Conservation (phyloP, 2,888 invertebrate species). For the Tenodera sinensis region DNA sequence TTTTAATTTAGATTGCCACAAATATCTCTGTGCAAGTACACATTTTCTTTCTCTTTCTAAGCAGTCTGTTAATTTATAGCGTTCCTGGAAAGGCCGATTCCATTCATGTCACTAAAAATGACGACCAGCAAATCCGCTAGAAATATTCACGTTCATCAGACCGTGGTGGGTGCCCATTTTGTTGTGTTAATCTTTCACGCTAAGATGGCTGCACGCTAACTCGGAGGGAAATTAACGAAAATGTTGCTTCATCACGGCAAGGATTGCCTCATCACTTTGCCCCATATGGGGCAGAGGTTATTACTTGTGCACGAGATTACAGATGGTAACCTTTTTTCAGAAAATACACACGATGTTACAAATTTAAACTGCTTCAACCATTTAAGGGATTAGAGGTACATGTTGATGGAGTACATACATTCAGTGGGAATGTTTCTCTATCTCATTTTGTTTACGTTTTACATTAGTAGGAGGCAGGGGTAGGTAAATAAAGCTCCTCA, state of each 20-base stretch:
- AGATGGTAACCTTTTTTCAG: background rate
- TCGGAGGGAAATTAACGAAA: background rate
- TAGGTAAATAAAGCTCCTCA: no score
- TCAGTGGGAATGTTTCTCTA: no score
- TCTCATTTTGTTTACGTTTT: no score
- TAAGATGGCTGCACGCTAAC: background rate
- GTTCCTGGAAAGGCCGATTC: background rate
- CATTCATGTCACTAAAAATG: background rate
- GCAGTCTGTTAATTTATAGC: background rate
- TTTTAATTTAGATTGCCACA: no score
- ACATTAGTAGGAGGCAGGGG: no score
- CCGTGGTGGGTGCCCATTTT: background rate
- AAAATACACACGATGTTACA: background rate
- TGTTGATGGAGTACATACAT: no score
- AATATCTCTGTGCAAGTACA: no score
- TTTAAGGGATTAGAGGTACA: no score
- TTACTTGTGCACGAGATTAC: background rate
- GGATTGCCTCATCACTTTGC: background rate
- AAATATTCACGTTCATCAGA: background rate
- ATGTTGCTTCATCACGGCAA: background rate
- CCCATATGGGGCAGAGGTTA: background rate
- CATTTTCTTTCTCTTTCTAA: background rate
- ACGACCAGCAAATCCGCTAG: background rate
- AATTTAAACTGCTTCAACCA: background rate
- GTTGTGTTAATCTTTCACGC: background rate